These are phyloP conservation scores for Hippocampus mohnikei DNA, from an alignment of 2,113 vertebrate genomes.

Conservation along the genomic window DNA sequence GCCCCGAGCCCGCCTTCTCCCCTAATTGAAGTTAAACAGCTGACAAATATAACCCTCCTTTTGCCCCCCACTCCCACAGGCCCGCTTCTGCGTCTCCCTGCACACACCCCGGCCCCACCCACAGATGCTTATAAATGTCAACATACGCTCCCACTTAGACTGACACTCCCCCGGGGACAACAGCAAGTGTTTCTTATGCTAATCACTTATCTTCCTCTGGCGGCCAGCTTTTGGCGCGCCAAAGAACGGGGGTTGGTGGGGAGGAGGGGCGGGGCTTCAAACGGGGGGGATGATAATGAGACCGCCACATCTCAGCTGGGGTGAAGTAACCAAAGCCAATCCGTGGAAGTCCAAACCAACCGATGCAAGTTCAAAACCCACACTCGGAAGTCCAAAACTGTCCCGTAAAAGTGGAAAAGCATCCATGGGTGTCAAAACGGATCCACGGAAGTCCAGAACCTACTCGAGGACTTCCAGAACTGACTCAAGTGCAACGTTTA, in stretches of 20 bases:
- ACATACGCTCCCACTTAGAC: slow-evolving; percentile 68
- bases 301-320: slow-evolving; percentile 31
- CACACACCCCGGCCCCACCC: slow-evolving; percentile 56
- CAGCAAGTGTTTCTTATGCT: slow-evolving; percentile 62
- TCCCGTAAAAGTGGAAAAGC: no score
- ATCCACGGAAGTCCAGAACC: no score
- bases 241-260: slow-evolving; percentile 18
- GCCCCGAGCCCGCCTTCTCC: background rate
- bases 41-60: background rate
- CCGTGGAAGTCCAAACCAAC: no score
- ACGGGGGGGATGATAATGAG: slow-evolving; percentile 41
- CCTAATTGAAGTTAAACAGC: background rate
- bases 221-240: slow-evolving; percentile 65
- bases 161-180: slow-evolving; percentile 67
- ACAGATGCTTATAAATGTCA: slow-evolving; percentile 70
- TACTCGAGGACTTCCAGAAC: no score
- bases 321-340: background rate
- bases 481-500: background rate
- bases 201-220: slow-evolving; percentile 52
- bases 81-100: slow-evolving; percentile 56
- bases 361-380: no score
- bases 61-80: background rate
- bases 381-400: no score
- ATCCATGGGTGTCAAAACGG: no score
- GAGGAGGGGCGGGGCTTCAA: background rate